Percentiles rank a stretch among this genome's conserved stretches.
phyloP scores from a whole-genome alignment of 2,797 vertebrate species.

The Gambusia yucatana region DNA sequence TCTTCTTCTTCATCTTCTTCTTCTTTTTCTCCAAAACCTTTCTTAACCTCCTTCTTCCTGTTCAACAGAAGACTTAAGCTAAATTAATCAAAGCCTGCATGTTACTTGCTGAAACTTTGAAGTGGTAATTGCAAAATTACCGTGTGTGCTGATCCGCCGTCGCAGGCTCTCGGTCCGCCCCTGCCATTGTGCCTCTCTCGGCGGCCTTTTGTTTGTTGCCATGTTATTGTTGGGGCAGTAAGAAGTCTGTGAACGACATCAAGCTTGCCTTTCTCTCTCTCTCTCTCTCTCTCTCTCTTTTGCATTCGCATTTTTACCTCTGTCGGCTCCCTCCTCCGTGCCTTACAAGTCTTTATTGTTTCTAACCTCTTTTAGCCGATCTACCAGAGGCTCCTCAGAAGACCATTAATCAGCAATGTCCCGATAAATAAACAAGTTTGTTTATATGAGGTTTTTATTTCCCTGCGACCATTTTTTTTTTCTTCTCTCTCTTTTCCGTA shows the following conservation, averaged over 20 bases:
- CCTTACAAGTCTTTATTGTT: constrained; percentile 41
- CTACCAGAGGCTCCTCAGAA: constrained; percentile 47
- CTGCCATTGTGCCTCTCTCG: constrained; percentile 44
- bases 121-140: constrained; percentile 83
- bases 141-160: constrained; percentile 76
- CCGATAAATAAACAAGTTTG: constrained; percentile 72
- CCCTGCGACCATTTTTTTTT: constrained; percentile 42
- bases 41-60: constrained; percentile 80
- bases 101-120: constrained; percentile 82
- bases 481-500: constrained; percentile 28
- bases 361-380: constrained; percentile 44
- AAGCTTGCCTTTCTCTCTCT: constrained; percentile 30
- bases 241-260: constrained; percentile 48
- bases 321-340: constrained; percentile 5
- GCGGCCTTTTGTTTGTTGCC: constrained; percentile 64
- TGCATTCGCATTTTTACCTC: constrained; percentile 11
- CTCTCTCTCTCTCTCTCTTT: constrained; percentile 11
- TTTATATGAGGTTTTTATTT: constrained; percentile 73
- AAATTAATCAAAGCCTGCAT: constrained; percentile 85
- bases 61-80: constrained; percentile 80
- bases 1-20: constrained; percentile 22
- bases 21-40: constrained; percentile 50
- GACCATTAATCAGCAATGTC: constrained; percentile 67
- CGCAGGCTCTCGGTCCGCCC: constrained; percentile 63
- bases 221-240: constrained; percentile 62